Evolutionary conservation across 2,888 invertebrate species (phyloP), one percentile per base, ranked within the genome.

Genomic region (Protonemura montana): DNA sequence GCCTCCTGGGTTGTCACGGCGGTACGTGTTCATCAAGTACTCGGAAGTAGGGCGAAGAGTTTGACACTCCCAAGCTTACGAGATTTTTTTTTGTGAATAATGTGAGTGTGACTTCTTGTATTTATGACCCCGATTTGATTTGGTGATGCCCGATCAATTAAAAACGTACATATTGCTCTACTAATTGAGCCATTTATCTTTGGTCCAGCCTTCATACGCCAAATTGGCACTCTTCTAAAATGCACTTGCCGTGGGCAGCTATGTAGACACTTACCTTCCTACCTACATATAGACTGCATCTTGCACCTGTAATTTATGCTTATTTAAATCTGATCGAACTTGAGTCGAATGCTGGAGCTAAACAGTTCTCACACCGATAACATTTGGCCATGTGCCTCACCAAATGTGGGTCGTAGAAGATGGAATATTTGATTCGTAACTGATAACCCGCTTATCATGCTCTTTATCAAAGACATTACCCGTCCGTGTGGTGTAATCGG

Each of bases 21-120:
- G 59, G 7, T 21, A 59, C 59, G 16, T 59, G 59, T 59, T 59
- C 59, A 21, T 35, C 16, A 59, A 21, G 59, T 21, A 7, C 59
- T 21, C 59, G 59, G 6, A 59, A 21, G 16, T 59, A 59, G 59
- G 59, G 16, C 59, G 59, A 13, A 16, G 59, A 21, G 59, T 59
- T 59, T 59, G 59, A 59, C 59, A 59, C 59, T 59, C 7, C 59
- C 35, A 6, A 10, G 59, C 59, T 10, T 3, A 59, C 59, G 59
- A 59, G 1, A 10, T 10, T 59, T 59, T 59, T 59, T 59, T 59
- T 3, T 35, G 35, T 59, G 59, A 59, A 59, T 59, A 59, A 59
- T 59, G 59, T 59, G 59, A 59, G 59, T 59, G 59, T 21, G 59
- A 59, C 59, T 59, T 59, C 59, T 59, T 59, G 59, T 59, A 59